These are phyloP conservation scores for Pammene fasciana DNA, from an alignment of 2,888 invertebrate species.

Conservation along the genomic window DNA sequence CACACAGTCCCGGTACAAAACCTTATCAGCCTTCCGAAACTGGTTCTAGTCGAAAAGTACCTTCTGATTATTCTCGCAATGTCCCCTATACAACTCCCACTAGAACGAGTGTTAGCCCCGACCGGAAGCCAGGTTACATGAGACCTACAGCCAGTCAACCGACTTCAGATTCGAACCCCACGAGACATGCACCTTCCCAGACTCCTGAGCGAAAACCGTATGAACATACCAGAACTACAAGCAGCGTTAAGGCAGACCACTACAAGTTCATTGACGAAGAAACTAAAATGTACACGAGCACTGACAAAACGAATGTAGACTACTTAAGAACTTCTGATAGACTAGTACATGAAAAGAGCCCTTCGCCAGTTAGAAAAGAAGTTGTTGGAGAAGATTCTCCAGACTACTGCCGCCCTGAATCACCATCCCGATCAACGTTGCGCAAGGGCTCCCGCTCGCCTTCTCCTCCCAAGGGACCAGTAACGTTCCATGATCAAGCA, in stretches of 20 bases:
- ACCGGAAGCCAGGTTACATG: slow-evolving; percentile 63
- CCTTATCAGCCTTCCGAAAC: slow-evolving; percentile 28
- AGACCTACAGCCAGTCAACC: slow-evolving; percentile 55
- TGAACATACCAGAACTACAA: slow-evolving; percentile 46
- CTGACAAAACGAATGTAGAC: slow-evolving; percentile 46
- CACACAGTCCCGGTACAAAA: slow-evolving; percentile 49
- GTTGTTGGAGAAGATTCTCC: slow-evolving; percentile 49
- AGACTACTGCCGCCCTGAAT: slow-evolving; percentile 36
- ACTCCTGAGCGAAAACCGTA: slow-evolving; percentile 52
- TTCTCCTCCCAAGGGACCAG: slow-evolving; percentile 59
- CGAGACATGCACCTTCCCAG: slow-evolving; percentile 45
- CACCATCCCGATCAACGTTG: slow-evolving; percentile 46
- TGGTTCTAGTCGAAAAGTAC: slow-evolving; percentile 27
- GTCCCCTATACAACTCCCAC: slow-evolving; percentile 33
- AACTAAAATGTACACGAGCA: slow-evolving; percentile 67
- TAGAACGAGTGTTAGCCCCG: slow-evolving; percentile 52
- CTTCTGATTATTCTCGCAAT: slow-evolving; percentile 45
- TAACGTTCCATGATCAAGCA: slow-evolving; percentile 49
- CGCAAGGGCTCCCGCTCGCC: slow-evolving; percentile 55
- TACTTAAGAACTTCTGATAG: slow-evolving; percentile 35
- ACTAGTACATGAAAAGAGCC: slow-evolving; percentile 46
- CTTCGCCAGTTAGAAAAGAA: slow-evolving; percentile 52
- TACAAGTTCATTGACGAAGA: slow-evolving; percentile 74
- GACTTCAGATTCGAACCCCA: slow-evolving; percentile 47
- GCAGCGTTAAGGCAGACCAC: slow-evolving; percentile 62